Evolutionary conservation across 2,888 invertebrate species (phyloP).

Genomic region (Stomorhina lunata): DNA sequence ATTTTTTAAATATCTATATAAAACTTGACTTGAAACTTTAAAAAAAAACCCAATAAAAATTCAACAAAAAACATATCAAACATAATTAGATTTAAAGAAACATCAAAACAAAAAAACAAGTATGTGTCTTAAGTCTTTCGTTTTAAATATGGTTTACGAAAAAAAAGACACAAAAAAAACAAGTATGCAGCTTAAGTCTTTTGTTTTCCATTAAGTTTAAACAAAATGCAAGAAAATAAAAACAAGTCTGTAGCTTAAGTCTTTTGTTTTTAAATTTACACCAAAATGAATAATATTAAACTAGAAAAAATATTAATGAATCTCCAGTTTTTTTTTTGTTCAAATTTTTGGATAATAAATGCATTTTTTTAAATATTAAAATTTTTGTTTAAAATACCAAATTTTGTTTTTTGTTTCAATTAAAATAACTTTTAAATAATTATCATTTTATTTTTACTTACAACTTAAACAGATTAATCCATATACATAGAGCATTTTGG

Average conservation of each 20-base stretch:
- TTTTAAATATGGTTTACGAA: not conserved
- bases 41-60: not conserved
- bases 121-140: no score
- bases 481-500: slow-evolving; percentile 57
- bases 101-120: no score
- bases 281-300: no score
- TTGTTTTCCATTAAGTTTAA: slow-evolving; percentile 17
- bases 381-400: not conserved
- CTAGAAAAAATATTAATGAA: no score
- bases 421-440: slow-evolving; percentile 20
- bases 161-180: not conserved
- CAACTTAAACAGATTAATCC: slow-evolving; percentile 73
- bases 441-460: slow-evolving; percentile 71
- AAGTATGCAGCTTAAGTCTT: slow-evolving; percentile 45
- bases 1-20: no score
- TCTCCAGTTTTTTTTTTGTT: not conserved
- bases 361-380: not conserved
- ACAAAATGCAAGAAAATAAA: not conserved
- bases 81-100: slow-evolving; percentile 22
- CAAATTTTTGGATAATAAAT: not conserved
- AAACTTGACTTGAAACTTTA: not conserved
- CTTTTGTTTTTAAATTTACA: slow-evolving; percentile 31
- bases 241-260: slow-evolving; percentile 36
- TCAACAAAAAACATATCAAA: not conserved
- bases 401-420: slow-evolving; percentile 6